Base-by-base conservation (phyloP, 2,797 vertebrate genomes). In the Sandelia bainsii region DNA sequence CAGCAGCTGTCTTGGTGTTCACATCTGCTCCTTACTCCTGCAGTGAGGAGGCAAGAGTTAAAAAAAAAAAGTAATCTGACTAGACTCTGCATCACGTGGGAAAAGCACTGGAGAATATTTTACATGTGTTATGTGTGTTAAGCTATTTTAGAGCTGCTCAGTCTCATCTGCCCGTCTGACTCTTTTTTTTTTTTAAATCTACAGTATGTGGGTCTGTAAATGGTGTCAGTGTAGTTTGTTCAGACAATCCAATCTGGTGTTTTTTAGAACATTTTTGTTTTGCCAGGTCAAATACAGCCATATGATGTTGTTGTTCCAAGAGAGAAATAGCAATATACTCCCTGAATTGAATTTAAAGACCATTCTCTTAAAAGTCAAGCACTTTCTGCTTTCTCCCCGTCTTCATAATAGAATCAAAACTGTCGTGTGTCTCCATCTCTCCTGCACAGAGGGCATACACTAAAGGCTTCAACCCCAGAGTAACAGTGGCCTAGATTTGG, bases 321-420 rank as follows among this genome's bases (percentile, higher is more conserved):
- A 6, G 34, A 37, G 34, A 78, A 73, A 75, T 70, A 49, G 17
- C 42, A 34, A 56, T 20, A 22, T 27, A 49, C 49, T 10, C 34
- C 13, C 70, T 70, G 56, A 51, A 83, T 70, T 57, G 53, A 42
- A 88, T 88, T 74, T 77, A 49, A 72, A 65, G 60, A 25, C 52
- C 37, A 52, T 78, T 62, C 49, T 66, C 70, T 75, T 54, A 66
- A 88, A 89, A 76, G 68, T 81, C 77, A 84, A 80, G 57, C 75
- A 69, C 75, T 53, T 39, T 57, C 45, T 49, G 63, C 66, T 63
- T 59, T 44, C 56, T 20, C 48, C 13, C 9, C 1, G 0, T 56
- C 77, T 56, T 69, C 32, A 62, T 70, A 81, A 87, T 6, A 54
- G 20, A 80, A 84, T 87, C 66, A 66, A 74, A 79, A 14, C 68